These are phyloP conservation scores for Oncorhynchus masou DNA, from an alignment of 2,113 vertebrate species.

Conservation along the genomic window DNA sequence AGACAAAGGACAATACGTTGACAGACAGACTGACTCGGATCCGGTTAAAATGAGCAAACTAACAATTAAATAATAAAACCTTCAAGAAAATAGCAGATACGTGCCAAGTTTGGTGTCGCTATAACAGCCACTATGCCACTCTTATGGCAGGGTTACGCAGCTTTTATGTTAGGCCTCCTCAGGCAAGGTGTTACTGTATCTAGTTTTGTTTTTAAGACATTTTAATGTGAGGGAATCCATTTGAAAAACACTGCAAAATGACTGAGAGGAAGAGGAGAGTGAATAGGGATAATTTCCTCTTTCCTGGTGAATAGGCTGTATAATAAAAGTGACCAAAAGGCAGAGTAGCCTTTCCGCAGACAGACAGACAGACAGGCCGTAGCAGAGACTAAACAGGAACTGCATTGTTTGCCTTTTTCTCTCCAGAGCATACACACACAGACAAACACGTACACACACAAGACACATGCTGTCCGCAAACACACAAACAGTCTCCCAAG, in stretches of 20 bases:
- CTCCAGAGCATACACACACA: not conserved
- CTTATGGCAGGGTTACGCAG: too few relatives aligned
- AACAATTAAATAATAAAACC: too few relatives aligned
- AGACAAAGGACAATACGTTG: constrained; percentile 16
- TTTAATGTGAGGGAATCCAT: not conserved
- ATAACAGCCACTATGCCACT: too few relatives aligned
- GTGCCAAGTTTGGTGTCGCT: too few relatives aligned
- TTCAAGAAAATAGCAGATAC: too few relatives aligned
- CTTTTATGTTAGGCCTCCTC: too few relatives aligned
- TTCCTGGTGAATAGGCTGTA: not conserved
- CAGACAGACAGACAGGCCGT: constrained; percentile 7
- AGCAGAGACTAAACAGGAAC: constrained; percentile 43
- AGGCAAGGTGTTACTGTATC: not conserved
- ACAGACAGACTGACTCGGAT: not conserved
- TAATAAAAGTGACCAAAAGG: not conserved
- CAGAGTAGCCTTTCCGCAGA: constrained; percentile 1
- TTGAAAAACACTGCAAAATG: too few relatives aligned
- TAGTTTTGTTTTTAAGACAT: too few relatives aligned
- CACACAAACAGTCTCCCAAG: too few relatives aligned
- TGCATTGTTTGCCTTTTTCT: not conserved
- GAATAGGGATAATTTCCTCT: not conserved
- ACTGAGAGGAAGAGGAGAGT: not conserved
- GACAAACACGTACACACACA: not conserved
- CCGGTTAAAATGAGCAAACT: too few relatives aligned
- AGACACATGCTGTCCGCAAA: not conserved